Conservation (phyloP, 2,113 vertebrate genomes). For the Psammodynastes pulverulentus region DNA sequence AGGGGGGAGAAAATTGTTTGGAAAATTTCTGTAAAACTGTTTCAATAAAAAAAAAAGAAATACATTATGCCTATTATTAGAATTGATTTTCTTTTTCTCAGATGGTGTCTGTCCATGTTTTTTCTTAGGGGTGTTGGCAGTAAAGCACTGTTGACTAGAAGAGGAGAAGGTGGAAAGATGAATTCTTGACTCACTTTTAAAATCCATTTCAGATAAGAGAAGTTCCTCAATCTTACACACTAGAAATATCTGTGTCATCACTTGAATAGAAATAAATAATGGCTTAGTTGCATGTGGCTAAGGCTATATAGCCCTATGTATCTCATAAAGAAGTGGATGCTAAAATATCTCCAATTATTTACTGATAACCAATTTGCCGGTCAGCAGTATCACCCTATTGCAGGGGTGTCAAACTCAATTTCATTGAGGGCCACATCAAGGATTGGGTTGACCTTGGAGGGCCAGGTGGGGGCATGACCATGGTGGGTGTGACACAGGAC, state of each 20-base stretch:
- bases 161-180: neutral
- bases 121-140: conserved; percentile 35
- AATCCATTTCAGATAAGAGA: conserved; percentile 35
- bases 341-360: neutral
- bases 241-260: neutral
- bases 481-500: no score
- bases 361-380: neutral
- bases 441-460: no score
- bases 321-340: neutral
- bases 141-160: conserved; percentile 26
- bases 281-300: neutral
- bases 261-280: conserved; percentile 6
- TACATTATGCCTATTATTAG: conserved; percentile 25
- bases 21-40: no score
- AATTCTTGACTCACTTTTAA: neutral
- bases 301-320: neutral
- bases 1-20: no score
- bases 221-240: neutral
- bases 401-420: no score
- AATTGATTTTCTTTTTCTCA: conserved; percentile 44
- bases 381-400: neutral
- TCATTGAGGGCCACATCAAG: no score
- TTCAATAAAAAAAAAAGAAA: no score
- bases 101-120: neutral
- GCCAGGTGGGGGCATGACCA: no score